phyloP scores from a whole-genome alignment of 2,113 vertebrate species.

The Dromaius novaehollandiae region DNA sequence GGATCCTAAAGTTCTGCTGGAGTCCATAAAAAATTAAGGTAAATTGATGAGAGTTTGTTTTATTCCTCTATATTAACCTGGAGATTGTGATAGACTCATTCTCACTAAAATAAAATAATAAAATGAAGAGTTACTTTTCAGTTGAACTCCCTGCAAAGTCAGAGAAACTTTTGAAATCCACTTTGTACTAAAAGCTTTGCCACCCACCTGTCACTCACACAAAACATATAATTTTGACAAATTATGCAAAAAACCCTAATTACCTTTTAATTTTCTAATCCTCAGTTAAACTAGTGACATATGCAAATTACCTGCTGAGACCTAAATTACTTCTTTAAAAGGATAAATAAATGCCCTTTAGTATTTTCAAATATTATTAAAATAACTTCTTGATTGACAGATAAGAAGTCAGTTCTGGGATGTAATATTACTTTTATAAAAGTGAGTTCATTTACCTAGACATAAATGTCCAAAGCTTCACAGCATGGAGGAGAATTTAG shows the following conservation, averaged over 20 bases:
- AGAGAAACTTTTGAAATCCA: slow-evolving; percentile 53
- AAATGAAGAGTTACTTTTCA: slow-evolving; percentile 40
- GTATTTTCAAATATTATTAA: slow-evolving; percentile 58
- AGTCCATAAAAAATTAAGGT: not conserved
- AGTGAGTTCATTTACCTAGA: not conserved
- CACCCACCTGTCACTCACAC: slow-evolving; percentile 55
- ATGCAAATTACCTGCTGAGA: slow-evolving; percentile 66
- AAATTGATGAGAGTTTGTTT: not conserved
- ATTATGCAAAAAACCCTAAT: slow-evolving; percentile 60
- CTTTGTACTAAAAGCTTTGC: slow-evolving; percentile 51
- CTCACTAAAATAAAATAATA: not conserved
- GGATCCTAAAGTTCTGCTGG: not conserved
- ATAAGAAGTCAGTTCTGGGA: not conserved
- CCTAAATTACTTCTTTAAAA: slow-evolving; percentile 64
- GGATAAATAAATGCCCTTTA: slow-evolving; percentile 66
- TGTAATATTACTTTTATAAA: not conserved
- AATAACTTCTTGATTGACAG: slow-evolving; percentile 51
- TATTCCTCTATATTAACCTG: not conserved
- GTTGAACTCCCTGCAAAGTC: slow-evolving; percentile 49
- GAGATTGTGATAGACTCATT: not conserved
- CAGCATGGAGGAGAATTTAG: not conserved
- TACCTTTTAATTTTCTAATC: slow-evolving; percentile 76
- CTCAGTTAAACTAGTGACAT: slow-evolving; percentile 70
- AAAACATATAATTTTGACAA: slow-evolving; percentile 72
- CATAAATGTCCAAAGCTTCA: not conserved